These are phyloP conservation scores for Telenomus remus DNA, from an alignment of 1,140 invertebrate species.

Conservation along the genomic window DNA sequence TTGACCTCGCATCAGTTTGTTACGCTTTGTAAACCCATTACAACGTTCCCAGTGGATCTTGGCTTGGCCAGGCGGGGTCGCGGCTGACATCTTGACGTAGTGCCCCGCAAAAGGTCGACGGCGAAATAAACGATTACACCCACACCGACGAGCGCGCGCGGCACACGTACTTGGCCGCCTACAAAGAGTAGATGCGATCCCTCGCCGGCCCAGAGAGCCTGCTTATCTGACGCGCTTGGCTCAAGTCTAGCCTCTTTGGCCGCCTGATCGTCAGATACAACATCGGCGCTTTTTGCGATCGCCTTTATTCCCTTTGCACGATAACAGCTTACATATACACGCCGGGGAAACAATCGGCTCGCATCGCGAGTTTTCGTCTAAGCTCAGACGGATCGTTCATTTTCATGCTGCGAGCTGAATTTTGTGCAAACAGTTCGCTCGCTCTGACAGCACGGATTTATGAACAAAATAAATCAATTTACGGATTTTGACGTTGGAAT, in stretches of 20 bases:
- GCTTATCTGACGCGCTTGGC: constrained; percentile 52
- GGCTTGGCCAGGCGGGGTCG: constrained; percentile 70
- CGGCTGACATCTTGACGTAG: constrained; percentile 75
- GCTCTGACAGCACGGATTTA: background rate
- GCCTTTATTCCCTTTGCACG: constrained; percentile 52
- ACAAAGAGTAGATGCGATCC: constrained; percentile 54
- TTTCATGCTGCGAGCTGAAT: constrained; percentile 10
- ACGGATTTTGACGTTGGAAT: too few species aligned
- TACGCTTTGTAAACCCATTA: constrained; percentile 77
- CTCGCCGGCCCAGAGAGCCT: constrained; percentile 12
- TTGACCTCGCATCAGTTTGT: constrained; percentile 76
- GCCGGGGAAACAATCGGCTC: constrained; percentile 44
- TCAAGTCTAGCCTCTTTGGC: constrained; percentile 52
- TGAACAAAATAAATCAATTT: too few species aligned
- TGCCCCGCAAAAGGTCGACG: constrained; percentile 73
- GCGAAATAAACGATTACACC: constrained; percentile 74
- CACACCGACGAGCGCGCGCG: constrained; percentile 37
- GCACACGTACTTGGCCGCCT: constrained; percentile 47
- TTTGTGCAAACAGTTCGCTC: background rate
- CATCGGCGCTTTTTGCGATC: constrained; percentile 55
- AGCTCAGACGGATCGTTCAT: constrained; percentile 22
- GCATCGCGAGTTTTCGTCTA: constrained; percentile 3
- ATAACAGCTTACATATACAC: constrained; percentile 46
- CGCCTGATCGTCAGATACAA: constrained; percentile 54
- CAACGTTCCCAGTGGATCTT: constrained; percentile 72